Base-by-base conservation (phyloP, 2,797 vertebrate species). In the Threskiornis aethiopicus region DNA sequence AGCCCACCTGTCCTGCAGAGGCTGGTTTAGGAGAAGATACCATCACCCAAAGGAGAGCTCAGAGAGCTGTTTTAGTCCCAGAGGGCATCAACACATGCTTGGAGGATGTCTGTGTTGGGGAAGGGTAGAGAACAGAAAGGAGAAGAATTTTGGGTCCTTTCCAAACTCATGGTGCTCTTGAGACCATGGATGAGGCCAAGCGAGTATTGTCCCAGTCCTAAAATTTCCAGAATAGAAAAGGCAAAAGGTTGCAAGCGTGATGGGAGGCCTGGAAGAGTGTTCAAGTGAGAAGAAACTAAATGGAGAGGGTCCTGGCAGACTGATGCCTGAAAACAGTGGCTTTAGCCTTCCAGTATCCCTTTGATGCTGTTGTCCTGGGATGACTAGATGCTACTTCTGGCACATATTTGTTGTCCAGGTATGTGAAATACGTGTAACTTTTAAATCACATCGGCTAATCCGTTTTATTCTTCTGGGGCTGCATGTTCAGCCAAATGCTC, bases 11-110 rank as follows among this genome's bases (percentile, higher is more conserved):
- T 41, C 49, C 64, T 62, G 42, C 25, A 24, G 41, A 9, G 16
- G 7, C 15, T 55, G 29, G 9, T 81, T 65, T 79, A 58, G 24
- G 41, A 79, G 31, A 16, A 35, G 33, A 10, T n/a, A 1, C 28
- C 3, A 1, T 58, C 41, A 47, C 11, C 28, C 18, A 29, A 10
- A 79, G 8, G 51, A 70, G 52, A 33, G 15, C 58, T 92, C 16
- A 14, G 47, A 44, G 39, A 64, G 20, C 29, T 73, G 14, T 28
- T 13, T 69, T 73, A 21, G 80, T 83, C 57, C 29, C 77, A 26
- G 17, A 73, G 84, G 28, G 11, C 44, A 64, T 51, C 65, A 24
- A 0, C 1, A 3, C 0, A 0, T 39, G 19, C 1, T 0, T 31
- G 28, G 51, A 61, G 37, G 22, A 8, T 47, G 14, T 20, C 6